Conservation (phyloP, 2,113 vertebrate genomes). For the Lepisosteus osseus region DNA sequence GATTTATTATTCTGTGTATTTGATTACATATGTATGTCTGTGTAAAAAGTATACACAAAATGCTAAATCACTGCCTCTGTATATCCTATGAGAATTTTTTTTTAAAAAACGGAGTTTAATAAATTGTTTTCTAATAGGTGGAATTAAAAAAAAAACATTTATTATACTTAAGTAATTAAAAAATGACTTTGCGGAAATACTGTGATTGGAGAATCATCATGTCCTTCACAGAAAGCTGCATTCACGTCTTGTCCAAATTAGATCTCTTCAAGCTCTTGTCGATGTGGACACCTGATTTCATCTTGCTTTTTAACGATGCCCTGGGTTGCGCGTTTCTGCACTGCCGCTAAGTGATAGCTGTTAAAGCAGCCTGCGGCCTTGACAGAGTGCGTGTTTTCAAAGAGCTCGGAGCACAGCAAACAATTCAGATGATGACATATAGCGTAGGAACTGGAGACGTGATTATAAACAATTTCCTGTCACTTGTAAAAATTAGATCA, state of each 20-base stretch:
- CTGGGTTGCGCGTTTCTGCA: no score
- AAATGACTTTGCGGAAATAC: background rate
- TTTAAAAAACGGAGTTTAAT: background rate
- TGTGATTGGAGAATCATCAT: no score
- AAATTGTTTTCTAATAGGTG: background rate
- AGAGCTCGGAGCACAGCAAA: slow-evolving; percentile 61
- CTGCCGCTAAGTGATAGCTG: no score
- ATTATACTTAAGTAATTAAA: background rate
- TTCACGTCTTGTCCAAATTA: no score
- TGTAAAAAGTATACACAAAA: background rate
- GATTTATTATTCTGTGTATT: background rate
- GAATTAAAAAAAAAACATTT: background rate
- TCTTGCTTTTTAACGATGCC: no score
- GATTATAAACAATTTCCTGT: slow-evolving; percentile 73
- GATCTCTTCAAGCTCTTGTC: no score
- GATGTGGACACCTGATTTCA: no score
- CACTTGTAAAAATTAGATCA: slow-evolving; percentile 69
- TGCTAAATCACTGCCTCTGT: slow-evolving; percentile 12
- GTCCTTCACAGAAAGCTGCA: no score
- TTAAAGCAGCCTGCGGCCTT: no score
- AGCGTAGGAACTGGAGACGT: slow-evolving; percentile 63
- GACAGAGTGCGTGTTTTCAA: no score
- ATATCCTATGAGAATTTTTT: slow-evolving; percentile 5
- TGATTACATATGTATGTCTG: background rate
- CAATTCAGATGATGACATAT: slow-evolving; percentile 71